phyloP scores from a whole-genome alignment of 37 sponge, comb jelly and placozoan species.

The Aphrocallistes beatrix region DNA sequence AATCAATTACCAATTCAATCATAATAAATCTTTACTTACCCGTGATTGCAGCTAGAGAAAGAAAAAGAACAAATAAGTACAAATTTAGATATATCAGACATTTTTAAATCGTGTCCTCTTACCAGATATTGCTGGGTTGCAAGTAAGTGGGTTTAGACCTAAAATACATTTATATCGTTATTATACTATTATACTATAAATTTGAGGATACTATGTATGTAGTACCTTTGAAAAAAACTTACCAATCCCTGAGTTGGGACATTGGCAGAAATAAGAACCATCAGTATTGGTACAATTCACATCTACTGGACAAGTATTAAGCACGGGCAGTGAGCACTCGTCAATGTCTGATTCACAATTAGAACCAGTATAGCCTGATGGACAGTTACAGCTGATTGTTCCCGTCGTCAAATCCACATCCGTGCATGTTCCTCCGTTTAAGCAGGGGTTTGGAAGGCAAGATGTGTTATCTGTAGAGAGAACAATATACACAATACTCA shows the following conservation, averaged over 20 bases:
- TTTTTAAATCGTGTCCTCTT: no score
- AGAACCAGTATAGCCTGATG: neutral
- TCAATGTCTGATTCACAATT: neutral
- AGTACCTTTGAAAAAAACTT: neutral
- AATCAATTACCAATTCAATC: no score
- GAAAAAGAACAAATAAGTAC: no score
- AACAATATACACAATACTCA: no score
- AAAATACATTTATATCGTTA: no score
- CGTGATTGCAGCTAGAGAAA: no score
- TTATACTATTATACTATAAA: no score
- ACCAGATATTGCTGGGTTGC: no score
- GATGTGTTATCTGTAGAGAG: neutral
- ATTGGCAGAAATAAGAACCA: neutral
- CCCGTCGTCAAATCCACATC: neutral
- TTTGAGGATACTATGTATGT: no score
- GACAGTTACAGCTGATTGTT: neutral
- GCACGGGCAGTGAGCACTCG: neutral
- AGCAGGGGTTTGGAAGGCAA: slow-evolving; percentile 1
- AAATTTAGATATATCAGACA: no score
- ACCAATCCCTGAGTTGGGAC: neutral
- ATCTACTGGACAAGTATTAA: neutral
- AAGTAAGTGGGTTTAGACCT: no score
- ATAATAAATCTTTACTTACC: no score
- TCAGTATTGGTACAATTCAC: neutral
- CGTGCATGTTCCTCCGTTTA: neutral